These are phyloP conservation scores for Neotragus moschatus DNA, from an alignment of 2,113 vertebrate genomes.

Conservation along the genomic window DNA sequence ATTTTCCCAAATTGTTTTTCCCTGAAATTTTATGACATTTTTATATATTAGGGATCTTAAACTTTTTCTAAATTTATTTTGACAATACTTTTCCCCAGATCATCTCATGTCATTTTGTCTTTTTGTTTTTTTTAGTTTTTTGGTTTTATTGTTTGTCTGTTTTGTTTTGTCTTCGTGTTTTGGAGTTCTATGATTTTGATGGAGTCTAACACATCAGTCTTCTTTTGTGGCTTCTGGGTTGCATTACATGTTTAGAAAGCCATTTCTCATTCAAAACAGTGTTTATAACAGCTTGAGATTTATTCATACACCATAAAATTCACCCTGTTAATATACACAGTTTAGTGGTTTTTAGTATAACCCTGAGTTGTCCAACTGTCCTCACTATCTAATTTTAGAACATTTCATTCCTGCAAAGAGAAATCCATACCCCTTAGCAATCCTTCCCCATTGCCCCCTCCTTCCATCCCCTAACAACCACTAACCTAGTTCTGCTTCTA, in stretches of 20 bases:
- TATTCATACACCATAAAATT: not conserved
- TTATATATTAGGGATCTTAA: not conserved
- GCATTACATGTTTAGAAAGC: not conserved
- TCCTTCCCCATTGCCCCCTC: not conserved
- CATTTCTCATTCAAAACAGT: not conserved
- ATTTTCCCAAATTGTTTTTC: not conserved
- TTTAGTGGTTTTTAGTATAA: not conserved
- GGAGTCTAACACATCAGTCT: not conserved
- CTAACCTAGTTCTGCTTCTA: not conserved
- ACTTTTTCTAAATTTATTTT: not conserved
- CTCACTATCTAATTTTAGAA: not conserved
- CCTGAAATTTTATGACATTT: not conserved
- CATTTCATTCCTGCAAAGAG: not conserved
- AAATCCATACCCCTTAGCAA: not conserved
- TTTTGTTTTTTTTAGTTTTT: not conserved
- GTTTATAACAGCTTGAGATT: not conserved
- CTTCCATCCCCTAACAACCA: not conserved
- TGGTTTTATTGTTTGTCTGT: not conserved
- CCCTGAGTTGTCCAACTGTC: not conserved
- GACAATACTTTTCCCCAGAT: not conserved
- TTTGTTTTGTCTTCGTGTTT: not conserved
- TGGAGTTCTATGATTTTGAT: not conserved
- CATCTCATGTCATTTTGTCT: not conserved
- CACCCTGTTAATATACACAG: not conserved
- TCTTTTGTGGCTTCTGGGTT: not conserved